phyloP scores from a whole-genome alignment of 2,888 invertebrate genomes.

The Eutolmus rufibarbis region DNA sequence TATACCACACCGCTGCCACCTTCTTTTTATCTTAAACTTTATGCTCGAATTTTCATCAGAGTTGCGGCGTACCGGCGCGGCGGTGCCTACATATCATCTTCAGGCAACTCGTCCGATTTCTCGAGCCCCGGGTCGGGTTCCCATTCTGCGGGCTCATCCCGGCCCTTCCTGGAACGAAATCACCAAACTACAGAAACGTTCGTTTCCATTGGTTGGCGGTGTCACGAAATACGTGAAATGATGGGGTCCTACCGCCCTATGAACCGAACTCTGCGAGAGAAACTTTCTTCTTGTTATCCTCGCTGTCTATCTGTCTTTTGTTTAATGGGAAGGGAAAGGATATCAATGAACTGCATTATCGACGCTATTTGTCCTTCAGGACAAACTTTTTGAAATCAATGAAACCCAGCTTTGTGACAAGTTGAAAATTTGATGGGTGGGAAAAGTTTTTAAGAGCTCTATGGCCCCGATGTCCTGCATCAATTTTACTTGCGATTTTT shows the following conservation, averaged over 20 bases:
- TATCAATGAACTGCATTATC: slow-evolving; percentile 47
- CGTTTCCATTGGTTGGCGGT: neutral
- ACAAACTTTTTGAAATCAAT: slow-evolving; percentile 46
- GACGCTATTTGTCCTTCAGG: slow-evolving; percentile 43
- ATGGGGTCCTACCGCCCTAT: neutral
- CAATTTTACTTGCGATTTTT: neutral
- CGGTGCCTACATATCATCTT: neutral
- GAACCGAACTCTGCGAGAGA: neutral
- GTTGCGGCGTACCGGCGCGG: neutral
- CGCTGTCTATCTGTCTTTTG: slow-evolving; percentile 21
- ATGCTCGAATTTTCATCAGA: slow-evolving; percentile 1
- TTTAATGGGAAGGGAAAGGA: slow-evolving; percentile 29
- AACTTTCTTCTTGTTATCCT: slow-evolving; percentile 7
- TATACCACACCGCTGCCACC: neutral
- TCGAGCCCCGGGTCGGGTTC: too few relatives aligned
- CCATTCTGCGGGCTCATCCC: neutral
- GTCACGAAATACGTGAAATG: neutral
- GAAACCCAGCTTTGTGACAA: slow-evolving; percentile 43
- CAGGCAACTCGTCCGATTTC: neutral
- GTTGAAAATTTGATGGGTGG: slow-evolving; percentile 36
- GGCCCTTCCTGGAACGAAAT: neutral
- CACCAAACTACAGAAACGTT: slow-evolving; percentile 9
- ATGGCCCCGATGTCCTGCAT: neutral
- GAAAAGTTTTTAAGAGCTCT: slow-evolving; percentile 12
- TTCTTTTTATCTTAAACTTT: slow-evolving; percentile 18